These are phyloP conservation scores for Spinibarbus caldwelli DNA, from an alignment of 2,797 vertebrate genomes.

Conservation along the genomic window DNA sequence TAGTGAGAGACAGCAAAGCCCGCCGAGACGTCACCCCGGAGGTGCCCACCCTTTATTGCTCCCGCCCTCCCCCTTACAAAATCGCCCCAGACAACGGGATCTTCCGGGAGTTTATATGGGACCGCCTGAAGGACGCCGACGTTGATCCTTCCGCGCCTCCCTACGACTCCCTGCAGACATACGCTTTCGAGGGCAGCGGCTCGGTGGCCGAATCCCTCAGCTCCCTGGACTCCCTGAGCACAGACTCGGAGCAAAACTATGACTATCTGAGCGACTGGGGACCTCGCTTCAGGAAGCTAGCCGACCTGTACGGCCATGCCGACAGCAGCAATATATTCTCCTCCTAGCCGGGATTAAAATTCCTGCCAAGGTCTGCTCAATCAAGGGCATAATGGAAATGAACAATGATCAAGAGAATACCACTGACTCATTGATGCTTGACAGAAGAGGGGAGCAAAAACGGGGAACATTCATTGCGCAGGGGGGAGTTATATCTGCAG, in stretches of 20 bases:
- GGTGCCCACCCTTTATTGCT: conserved; percentile 78
- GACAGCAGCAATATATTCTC: conserved; percentile 80
- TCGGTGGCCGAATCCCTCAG: conserved; percentile 87
- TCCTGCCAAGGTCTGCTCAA: conserved; percentile 34
- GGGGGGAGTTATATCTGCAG: conserved; percentile 50
- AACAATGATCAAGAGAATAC: conserved; percentile 51
- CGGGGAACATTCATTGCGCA: conserved; percentile 15
- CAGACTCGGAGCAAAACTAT: conserved; percentile 89
- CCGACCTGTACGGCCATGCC: conserved; percentile 84
- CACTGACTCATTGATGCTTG: conserved; percentile 51
- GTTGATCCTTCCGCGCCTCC: conserved; percentile 84
- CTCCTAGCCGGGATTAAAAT: conserved; percentile 57
- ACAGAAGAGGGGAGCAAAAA: conserved; percentile 42
- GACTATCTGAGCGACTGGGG: conserved; percentile 91
- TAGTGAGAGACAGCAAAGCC: conserved; percentile 79
- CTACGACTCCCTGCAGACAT: conserved; percentile 90
- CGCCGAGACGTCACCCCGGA: conserved; percentile 87
- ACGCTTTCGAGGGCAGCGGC: conserved; percentile 86
- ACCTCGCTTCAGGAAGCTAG: conserved; percentile 87
- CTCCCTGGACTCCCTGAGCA: conserved; percentile 85
- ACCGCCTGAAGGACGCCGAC: conserved; percentile 85
- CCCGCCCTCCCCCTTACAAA: conserved; percentile 77
- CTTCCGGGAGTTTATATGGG: conserved; percentile 88
- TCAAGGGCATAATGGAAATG: conserved; percentile 44
- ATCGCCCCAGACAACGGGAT: conserved; percentile 84